Evolutionary conservation across 2,113 vertebrate genomes (phyloP).

Genomic region (Scartelaos histophorus): DNA sequence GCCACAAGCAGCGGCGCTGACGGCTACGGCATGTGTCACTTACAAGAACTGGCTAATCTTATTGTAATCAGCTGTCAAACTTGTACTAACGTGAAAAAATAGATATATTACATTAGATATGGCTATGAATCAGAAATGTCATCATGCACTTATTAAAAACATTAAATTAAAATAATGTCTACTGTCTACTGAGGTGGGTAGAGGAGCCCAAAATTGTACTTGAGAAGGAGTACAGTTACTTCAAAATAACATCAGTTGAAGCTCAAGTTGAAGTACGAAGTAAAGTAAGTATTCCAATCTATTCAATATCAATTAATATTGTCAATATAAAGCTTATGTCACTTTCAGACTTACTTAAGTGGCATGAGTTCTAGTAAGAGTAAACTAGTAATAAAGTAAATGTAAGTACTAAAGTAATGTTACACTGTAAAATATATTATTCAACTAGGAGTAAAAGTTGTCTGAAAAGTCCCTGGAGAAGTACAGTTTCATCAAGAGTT

Average conservation of each 20-base stretch:
- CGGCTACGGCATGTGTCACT: conserved; percentile 49
- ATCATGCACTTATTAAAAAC: conserved; percentile 12
- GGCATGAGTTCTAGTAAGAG: no score
- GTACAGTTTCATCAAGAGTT: not conserved
- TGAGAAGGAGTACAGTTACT: no score
- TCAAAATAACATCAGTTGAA: no score
- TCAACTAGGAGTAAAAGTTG: not conserved
- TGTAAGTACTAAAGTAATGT: not conserved
- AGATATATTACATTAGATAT: conserved; percentile 5
- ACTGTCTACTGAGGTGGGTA: conserved; percentile 20
- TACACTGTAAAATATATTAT: not conserved
- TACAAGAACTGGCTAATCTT: conserved; percentile 36
- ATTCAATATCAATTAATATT: not conserved
- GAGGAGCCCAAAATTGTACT: not conserved
- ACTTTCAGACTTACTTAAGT: not conserved
- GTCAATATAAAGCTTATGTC: not conserved
- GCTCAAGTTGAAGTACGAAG: not conserved
- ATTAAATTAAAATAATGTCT: conserved; percentile 41
- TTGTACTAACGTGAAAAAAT: conserved; percentile 23
- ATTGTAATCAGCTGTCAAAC: conserved; percentile 23
- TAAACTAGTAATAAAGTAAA: no score
- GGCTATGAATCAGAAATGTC: conserved; percentile 13
- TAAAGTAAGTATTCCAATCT: not conserved
- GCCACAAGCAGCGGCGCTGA: conserved; percentile 29
- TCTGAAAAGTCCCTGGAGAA: not conserved